Percentiles rank a stretch among this genome's conserved stretches.
These are phyloP conservation scores for Parauchenoglanis punctatus DNA, from an alignment of 2,797 vertebrate genomes.

Conservation along the genomic window DNA sequence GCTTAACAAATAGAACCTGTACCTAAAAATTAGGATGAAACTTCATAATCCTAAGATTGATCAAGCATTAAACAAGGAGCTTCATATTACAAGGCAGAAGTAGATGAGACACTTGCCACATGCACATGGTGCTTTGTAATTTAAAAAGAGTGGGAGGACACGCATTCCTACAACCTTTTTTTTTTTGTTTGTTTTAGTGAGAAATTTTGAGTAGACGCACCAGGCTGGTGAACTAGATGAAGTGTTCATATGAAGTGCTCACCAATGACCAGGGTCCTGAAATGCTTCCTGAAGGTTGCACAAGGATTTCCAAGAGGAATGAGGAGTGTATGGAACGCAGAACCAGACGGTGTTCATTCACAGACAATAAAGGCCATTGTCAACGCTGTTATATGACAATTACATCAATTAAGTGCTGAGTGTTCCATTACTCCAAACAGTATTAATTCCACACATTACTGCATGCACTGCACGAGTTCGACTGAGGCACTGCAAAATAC, in stretches of 20 bases:
- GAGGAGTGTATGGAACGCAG: neutral
- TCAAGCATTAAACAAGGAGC: neutral
- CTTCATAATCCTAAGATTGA: constrained; percentile 13
- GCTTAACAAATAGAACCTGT: constrained; percentile 1
- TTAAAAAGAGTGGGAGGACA: neutral
- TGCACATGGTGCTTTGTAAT: neutral
- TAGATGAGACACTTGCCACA: neutral
- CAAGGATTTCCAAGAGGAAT: neutral
- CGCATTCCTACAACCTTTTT: neutral
- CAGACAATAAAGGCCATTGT: too few relatives aligned
- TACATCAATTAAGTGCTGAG: neutral
- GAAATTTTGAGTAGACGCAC: neutral
- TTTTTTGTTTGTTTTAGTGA: neutral
- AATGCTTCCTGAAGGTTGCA: neutral
- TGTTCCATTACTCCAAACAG: neutral
- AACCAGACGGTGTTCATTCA: neutral
- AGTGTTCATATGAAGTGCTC: neutral
- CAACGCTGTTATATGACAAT: neutral
- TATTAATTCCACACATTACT: neutral
- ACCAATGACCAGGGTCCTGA: neutral
- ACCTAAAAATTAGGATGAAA: constrained; percentile 33
- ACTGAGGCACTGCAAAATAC: neutral
- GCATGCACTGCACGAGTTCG: neutral
- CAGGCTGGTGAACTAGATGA: neutral
- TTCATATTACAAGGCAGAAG: constrained; percentile 1